phyloP scores from a whole-genome alignment of 1,140 invertebrate species.

The Drosophila elegans region DNA sequence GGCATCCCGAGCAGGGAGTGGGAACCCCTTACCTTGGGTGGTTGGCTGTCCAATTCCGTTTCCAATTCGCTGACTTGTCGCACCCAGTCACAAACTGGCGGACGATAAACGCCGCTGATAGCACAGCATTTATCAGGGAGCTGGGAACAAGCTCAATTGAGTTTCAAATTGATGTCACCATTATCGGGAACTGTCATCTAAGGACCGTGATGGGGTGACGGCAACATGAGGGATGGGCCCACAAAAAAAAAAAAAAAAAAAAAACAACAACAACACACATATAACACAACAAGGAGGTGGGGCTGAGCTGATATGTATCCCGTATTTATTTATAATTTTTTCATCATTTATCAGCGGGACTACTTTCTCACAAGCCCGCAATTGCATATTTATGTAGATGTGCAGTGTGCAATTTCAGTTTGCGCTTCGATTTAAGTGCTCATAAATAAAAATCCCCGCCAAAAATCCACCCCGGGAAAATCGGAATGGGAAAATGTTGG shows the following conservation, averaged over 20 bases:
- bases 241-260: not conserved
- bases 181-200: constrained; percentile 83
- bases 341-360: constrained; percentile 74
- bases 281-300: constrained; percentile 24
- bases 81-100: constrained; percentile 65
- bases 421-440: constrained; percentile 84
- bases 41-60: constrained; percentile 40
- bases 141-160: constrained; percentile 72
- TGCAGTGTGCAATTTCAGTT: constrained; percentile 72
- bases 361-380: constrained; percentile 73
- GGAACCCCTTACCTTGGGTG: constrained; percentile 48
- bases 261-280: not conserved
- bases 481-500: not conserved
- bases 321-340: constrained; percentile 78
- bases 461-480: constrained; percentile 18
- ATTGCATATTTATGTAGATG: constrained; percentile 83
- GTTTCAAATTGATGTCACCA: constrained; percentile 84
- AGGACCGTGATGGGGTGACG: constrained; percentile 41
- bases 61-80: constrained; percentile 80
- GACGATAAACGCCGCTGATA: constrained; percentile 81
- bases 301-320: constrained; percentile 31
- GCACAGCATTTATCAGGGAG: constrained; percentile 72
- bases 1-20: not conserved
- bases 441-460: constrained; percentile 80
- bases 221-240: constrained; percentile 19